These are phyloP conservation scores for Tachysurus vachellii DNA, from an alignment of 2,113 vertebrate species.

Conservation along the genomic window DNA sequence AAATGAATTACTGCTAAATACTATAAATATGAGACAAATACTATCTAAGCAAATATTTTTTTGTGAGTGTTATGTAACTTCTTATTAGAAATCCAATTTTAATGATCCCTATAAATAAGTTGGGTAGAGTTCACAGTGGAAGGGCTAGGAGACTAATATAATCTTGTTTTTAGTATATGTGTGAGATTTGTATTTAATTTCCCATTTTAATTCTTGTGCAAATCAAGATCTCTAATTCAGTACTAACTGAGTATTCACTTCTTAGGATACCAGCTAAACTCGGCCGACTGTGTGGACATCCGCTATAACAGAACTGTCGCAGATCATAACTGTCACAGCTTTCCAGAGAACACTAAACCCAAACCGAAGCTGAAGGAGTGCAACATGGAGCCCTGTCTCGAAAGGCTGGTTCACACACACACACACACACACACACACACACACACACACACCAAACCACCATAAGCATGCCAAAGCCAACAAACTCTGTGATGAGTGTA, in stretches of 20 bases:
- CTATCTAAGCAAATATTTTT: no score
- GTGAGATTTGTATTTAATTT: background rate
- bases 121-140: background rate
- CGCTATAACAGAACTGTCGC: slow-evolving; percentile 81
- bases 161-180: background rate
- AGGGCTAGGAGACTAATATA: background rate
- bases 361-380: slow-evolving; percentile 92
- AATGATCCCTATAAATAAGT: background rate
- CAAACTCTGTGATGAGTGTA: background rate
- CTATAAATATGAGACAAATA: no score
- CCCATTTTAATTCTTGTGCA: background rate
- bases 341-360: slow-evolving; percentile 89
- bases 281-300: slow-evolving; percentile 87
- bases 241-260: background rate
- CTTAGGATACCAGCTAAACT: slow-evolving; percentile 92
- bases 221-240: background rate
- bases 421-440: slow-evolving; percentile 23
- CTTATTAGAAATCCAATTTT: no score
- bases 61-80: no score
- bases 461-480: slow-evolving; percentile 21
- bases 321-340: slow-evolving; percentile 86
- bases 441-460: slow-evolving; percentile 7
- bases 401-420: slow-evolving; percentile 69
- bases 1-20: no score
- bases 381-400: slow-evolving; percentile 89